Conservation (phyloP, 2,113 vertebrate genomes). For the Trematocara stigmaticum region DNA sequence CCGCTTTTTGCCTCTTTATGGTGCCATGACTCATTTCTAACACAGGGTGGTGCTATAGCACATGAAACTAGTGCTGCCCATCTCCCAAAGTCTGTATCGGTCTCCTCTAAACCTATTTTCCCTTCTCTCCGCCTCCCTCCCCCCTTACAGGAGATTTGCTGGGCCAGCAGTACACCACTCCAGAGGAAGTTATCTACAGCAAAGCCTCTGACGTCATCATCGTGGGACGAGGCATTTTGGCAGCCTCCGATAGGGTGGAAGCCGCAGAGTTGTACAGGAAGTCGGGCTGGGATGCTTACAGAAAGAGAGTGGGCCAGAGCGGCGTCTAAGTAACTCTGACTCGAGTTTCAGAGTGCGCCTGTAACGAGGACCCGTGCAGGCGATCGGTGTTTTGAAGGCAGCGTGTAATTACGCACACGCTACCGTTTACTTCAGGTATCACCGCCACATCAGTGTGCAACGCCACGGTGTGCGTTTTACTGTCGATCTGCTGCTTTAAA, state of each 20-base stretch:
- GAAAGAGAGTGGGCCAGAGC: conserved; percentile 57
- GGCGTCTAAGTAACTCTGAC: not conserved
- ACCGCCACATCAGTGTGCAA: not conserved
- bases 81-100: not conserved
- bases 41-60: conserved; percentile 41
- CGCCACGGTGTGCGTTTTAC: not conserved
- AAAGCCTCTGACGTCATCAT: conserved; percentile 90
- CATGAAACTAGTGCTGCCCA: not conserved
- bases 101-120: not conserved
- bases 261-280: conserved; percentile 84
- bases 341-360: not conserved
- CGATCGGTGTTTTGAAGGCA: not conserved
- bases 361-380: not conserved
- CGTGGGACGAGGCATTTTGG: conserved; percentile 88
- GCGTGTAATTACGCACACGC: not conserved
- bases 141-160: conserved; percentile 80
- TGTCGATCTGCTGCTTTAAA: not conserved
- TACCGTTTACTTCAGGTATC: not conserved
- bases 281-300: conserved; percentile 87
- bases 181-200: conserved; percentile 80
- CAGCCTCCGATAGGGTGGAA: conserved; percentile 67
- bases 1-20: accelerated
- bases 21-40: not conserved
- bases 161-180: conserved; percentile 88
- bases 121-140: not conserved